These are phyloP conservation scores for Platycercus adscitus DNA, from an alignment of 2,113 vertebrate genomes.

Conservation along the genomic window DNA sequence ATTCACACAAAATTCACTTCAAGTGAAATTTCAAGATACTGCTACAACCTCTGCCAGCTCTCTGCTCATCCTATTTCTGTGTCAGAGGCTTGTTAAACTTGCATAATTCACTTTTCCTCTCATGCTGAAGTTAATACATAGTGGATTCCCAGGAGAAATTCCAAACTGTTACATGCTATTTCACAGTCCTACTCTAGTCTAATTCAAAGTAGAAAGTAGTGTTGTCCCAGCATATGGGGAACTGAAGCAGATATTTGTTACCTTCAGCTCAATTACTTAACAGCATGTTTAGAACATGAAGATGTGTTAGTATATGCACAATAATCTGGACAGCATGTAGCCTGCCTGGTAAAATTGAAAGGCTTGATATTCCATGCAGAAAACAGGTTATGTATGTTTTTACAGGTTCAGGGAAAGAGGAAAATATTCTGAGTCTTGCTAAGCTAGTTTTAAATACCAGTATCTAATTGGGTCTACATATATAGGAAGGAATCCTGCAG, in stretches of 20 bases:
- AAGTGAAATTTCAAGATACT: background rate
- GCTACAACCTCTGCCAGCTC: background rate
- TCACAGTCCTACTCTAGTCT: background rate
- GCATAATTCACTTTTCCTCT: background rate
- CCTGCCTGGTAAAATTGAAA: background rate
- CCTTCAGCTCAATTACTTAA: background rate
- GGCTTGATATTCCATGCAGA: background rate
- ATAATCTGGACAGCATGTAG: background rate
- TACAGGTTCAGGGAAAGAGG: background rate
- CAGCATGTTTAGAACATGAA: background rate
- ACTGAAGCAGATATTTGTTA: background rate
- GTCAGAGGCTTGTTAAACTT: background rate
- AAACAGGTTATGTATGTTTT: background rate
- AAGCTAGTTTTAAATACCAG: background rate
- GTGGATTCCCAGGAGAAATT: background rate
- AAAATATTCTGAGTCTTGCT: background rate
- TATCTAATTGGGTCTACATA: background rate
- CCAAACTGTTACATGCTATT: background rate
- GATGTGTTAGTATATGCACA: background rate
- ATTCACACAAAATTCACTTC: background rate
- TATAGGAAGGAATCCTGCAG: background rate
- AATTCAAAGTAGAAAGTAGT: background rate
- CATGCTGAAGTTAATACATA: background rate
- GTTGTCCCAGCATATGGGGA: background rate
- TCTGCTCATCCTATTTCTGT: background rate